Evolutionary conservation across 2,888 invertebrate genomes (phyloP).

Genomic region (Onthophagus sagittarius): DNA sequence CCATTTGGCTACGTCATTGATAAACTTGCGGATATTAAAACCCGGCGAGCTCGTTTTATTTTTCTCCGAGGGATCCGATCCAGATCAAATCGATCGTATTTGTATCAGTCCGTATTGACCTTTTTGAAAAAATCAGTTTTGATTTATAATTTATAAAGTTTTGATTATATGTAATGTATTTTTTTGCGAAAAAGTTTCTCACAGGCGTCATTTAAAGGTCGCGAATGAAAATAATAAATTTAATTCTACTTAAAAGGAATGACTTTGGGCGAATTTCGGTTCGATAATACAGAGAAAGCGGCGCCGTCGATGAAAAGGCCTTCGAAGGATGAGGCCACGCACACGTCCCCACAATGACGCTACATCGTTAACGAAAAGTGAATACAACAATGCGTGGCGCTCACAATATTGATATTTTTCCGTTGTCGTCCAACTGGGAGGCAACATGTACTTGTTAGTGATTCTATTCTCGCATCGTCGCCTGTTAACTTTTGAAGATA

Average conservation of each 20-base stretch:
- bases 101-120: not conserved
- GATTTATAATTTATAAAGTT: no score
- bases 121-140: no score
- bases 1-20: not conserved
- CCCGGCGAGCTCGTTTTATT: not conserved
- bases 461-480: not conserved
- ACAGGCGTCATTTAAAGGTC: not conserved
- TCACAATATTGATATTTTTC: not conserved
- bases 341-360: not conserved
- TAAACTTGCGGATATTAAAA: not conserved
- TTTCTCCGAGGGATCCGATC: not conserved
- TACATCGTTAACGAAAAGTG: not conserved
- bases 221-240: constrained; percentile 19
- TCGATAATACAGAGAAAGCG: constrained; percentile 18
- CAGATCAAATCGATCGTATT: not conserved
- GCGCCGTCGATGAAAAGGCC: not conserved
- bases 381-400: not conserved
- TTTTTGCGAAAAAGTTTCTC: not conserved
- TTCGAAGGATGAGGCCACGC: not conserved
- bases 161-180: not conserved
- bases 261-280: constrained; percentile 21
- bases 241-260: constrained; percentile 24
- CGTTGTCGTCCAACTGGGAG: not conserved
- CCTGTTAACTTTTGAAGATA: not conserved
- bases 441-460: not conserved